Evolutionary conservation across 2,888 invertebrate genomes (phyloP).

Genomic region (Chesias legatella): DNA sequence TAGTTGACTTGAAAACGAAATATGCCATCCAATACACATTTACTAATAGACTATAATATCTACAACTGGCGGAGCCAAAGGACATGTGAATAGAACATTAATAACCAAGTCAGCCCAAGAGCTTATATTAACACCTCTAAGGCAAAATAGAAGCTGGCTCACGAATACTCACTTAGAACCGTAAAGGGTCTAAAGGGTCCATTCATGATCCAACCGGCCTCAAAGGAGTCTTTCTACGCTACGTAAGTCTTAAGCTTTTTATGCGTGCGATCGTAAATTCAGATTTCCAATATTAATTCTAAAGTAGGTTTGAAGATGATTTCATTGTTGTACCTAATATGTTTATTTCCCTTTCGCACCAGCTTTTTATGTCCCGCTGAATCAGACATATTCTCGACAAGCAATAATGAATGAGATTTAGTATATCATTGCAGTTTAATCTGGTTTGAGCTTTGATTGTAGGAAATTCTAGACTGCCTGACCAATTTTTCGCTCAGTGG

Average conservation of each 20-base stretch:
- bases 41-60: constrained; percentile 14
- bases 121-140: constrained; percentile 44
- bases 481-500: too few species aligned
- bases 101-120: constrained; percentile 31
- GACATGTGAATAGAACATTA: constrained; percentile 51
- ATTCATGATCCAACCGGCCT: constrained; percentile 25
- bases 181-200: constrained; percentile 33
- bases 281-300: background rate
- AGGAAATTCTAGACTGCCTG: too few species aligned
- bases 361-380: too few species aligned
- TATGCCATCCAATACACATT: constrained; percentile 3
- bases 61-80: constrained; percentile 12
- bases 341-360: too few species aligned
- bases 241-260: constrained; percentile 10
- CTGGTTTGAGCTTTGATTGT: too few species aligned
- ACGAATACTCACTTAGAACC: constrained; percentile 32
- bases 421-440: too few species aligned
- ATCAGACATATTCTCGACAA: too few species aligned
- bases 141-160: constrained; percentile 26
- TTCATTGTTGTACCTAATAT: too few species aligned
- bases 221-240: constrained; percentile 15
- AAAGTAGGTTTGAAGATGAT: too few species aligned
- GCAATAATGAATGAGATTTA: too few species aligned
- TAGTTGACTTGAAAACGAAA: background rate
- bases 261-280: constrained; percentile 12